Evolutionary conservation across 2,888 invertebrate genomes (phyloP), one percentile per base, ranked within the genome.

Genomic region (Pyrrhia umbra): DNA sequence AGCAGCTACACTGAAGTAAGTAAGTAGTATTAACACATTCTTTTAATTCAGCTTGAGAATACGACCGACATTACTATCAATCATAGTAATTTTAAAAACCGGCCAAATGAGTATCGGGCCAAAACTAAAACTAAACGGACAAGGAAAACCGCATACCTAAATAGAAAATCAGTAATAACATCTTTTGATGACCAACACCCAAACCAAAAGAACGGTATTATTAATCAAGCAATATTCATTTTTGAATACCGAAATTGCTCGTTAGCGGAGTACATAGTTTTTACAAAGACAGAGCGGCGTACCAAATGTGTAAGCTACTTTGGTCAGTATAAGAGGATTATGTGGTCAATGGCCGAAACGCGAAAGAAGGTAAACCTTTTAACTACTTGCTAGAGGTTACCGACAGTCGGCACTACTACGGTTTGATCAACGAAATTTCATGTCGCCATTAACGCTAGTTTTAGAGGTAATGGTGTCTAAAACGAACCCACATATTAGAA

Each of bases 311-410:
- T 79, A 71, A 78, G 80, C 80, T 68, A 80, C 80, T 80, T 79
- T 75, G 78, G 68, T 67, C 64, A 61, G 56, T 58, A 52, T 80
- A 79, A 85, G 82, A 74, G 79, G 85, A 84, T 85, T 85, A 85
- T 20, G 27, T 66, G 81, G 85, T 85, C 80, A 85, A 81, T 67
- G 82, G 69, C 80, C 84, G 80, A 66, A 51, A 46, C 52, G 75
- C 66, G 69, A 79, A 79, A 80, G 81, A 70, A 72, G 68, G 68
- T 62, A 80, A 79, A 79, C 80, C 85, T 80, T 83, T 79, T 68
- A 79, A 80, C 79, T 83, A 74, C 80, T 75, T 68, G 71, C 72
- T 58, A 69, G 55, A 78, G 76, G 73, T 73, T 71, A 68, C 70
- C 50, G 43, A 75, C 79, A 77, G 67, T 79, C 50, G 43, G 77